A percentile compares a stretch with the other conserved stretches of the same genome.
Conservation (phyloP, 2,113 vertebrate genomes). For the Eidolon helvum region DNA sequence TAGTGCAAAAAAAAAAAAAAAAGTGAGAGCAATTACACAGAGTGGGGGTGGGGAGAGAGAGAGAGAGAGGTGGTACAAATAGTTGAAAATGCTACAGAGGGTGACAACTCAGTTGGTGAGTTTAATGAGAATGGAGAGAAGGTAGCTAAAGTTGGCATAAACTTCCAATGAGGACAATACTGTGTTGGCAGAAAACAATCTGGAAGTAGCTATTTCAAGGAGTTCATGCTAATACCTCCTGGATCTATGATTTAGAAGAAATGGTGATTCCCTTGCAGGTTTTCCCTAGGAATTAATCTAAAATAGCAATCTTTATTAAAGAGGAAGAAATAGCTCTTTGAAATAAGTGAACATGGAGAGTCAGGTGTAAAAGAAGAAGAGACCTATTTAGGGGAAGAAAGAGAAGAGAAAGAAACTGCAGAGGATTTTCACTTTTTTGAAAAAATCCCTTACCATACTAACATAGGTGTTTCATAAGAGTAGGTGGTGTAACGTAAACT, state of each 20-base stretch:
- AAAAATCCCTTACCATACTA: background rate
- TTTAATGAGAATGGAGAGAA: background rate
- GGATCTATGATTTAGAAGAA: background rate
- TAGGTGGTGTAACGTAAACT: background rate
- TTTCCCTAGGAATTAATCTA: background rate
- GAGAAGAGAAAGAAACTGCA: background rate
- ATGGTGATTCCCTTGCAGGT: background rate
- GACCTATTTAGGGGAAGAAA: background rate
- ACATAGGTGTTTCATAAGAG: too few species aligned
- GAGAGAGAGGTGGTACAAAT: background rate
- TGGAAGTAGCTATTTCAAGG: background rate
- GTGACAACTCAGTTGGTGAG: background rate
- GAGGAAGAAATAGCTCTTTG: background rate
- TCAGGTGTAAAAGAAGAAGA: background rate
- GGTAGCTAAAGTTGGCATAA: background rate
- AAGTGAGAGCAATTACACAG: background rate
- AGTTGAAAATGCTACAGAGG: background rate
- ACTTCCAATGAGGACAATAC: background rate
- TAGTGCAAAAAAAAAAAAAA: background rate
- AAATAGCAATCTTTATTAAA: background rate
- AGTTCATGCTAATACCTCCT: background rate
- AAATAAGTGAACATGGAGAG: background rate
- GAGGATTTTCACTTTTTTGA: background rate
- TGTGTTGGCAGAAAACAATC: background rate
- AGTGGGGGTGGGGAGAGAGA: background rate